Evolutionary conservation across 2,113 vertebrate genomes (phyloP).

Genomic region (Ctenomys sociabilis): DNA sequence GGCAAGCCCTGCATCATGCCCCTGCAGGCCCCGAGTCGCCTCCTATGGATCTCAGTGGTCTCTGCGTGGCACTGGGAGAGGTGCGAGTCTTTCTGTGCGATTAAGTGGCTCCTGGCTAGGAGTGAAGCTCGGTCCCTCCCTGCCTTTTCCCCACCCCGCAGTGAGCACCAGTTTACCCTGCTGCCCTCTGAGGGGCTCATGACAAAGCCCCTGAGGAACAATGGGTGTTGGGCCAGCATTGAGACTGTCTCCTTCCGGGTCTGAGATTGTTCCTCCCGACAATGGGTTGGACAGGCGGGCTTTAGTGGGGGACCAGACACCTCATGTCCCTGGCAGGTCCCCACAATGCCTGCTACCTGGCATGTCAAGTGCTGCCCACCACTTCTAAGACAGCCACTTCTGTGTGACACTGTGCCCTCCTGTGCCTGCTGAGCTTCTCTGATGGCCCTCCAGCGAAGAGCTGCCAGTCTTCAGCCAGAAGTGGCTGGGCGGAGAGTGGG

Average conservation of each 20-base stretch:
- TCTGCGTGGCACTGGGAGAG: slow-evolving; percentile 75
- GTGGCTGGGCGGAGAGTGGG: neutral
- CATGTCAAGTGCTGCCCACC: accelerated
- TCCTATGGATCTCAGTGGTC: slow-evolving; percentile 77
- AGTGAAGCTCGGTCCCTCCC: neutral
- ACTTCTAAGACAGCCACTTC: neutral
- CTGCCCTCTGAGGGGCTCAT: neutral
- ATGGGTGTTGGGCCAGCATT: accelerated
- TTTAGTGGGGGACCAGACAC: neutral
- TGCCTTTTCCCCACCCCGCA: neutral
- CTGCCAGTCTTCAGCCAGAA: neutral
- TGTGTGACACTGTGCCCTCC: accelerated
- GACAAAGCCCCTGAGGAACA: accelerated
- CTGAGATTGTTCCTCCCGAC: neutral
- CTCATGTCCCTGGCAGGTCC: neutral
- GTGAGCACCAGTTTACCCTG: neutral
- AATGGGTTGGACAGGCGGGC: neutral
- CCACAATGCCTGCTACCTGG: neutral
- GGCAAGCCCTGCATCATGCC: accelerated
- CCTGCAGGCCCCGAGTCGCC: neutral
- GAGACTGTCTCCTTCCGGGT: too few species aligned
- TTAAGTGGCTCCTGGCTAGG: slow-evolving; percentile 74
- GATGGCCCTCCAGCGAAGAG: neutral
- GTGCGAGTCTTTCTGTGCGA: slow-evolving; percentile 65
- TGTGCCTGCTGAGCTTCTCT: neutral